Percentiles rank a stretch among this genome's conserved stretches.
These are phyloP conservation scores for Epinephelus cyanopodus DNA, from an alignment of 2,113 vertebrate genomes.

Conservation along the genomic window DNA sequence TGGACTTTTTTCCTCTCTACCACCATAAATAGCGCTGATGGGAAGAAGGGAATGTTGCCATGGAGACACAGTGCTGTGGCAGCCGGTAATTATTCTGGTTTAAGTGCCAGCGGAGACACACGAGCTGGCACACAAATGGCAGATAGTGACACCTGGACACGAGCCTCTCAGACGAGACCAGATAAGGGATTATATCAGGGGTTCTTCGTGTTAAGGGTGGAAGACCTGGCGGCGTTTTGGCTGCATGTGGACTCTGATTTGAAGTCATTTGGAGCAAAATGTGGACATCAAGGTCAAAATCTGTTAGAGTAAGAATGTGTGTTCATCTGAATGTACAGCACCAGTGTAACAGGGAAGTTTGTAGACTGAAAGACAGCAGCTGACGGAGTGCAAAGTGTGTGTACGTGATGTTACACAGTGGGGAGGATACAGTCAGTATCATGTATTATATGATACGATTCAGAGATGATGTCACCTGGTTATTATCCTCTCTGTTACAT, in stretches of 20 bases:
- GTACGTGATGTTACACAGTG: neutral
- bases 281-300: neutral
- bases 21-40: slow-evolving; percentile 71
- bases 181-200: neutral
- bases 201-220: neutral
- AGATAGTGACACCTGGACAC: slow-evolving; percentile 64
- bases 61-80: slow-evolving; percentile 73
- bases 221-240: neutral
- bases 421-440: neutral
- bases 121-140: slow-evolving; percentile 47
- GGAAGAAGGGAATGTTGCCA: slow-evolving; percentile 77
- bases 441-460: slow-evolving; percentile 30
- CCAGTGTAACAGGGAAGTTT: neutral
- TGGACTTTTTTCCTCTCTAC: slow-evolving; percentile 25
- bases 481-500: slow-evolving; percentile 61
- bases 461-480: slow-evolving; percentile 53
- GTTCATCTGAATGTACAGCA: too few species aligned
- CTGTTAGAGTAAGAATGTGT: neutral
- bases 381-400: neutral
- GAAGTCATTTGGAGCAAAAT: neutral
- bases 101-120: slow-evolving; percentile 57
- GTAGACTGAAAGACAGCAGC: neutral
- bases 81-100: slow-evolving; percentile 76
- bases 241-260: neutral
- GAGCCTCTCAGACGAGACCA: slow-evolving; percentile 1